Base-by-base conservation (phyloP, 2,888 invertebrate genomes). In the Erebia ligea region DNA sequence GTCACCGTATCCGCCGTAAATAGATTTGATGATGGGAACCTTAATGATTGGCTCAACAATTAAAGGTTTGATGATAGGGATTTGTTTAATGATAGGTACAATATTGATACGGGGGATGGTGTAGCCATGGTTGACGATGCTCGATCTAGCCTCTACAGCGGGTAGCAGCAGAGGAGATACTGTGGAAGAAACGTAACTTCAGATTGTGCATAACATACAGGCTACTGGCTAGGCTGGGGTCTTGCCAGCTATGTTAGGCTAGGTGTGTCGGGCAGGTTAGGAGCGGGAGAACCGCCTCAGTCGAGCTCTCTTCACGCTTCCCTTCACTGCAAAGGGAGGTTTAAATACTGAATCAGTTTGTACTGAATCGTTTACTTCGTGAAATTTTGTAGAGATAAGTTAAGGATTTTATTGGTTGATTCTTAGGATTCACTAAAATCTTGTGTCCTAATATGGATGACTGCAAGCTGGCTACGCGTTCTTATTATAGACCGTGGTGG, bases 71-170 rank as follows among this genome's bases (percentile, higher is more conserved):
- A 81, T 69, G 10, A 84, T 69, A 4, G 82, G 84, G n/a, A 80
- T 75, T 21, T 75, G 75, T 64, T 82, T 77, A 71, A 86, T 76
- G 11, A 84, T 82, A 10, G 83, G 78, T 15, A 82, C 78, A 34
- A 84, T 82, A 10, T 83, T 78, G 17, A 81, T 77, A 25, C 75
- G 80, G 52, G 86, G 86, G 69, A 88, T 72, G 67, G 84, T 78
- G 69, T 83, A 69, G 45, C 88, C 89, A 73, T 89, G 89, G 83
- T 89, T 86, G 76, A 90, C 75, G 72, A 84, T 67, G 78, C 81
- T 87, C 68, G 87, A 85, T 76, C 81, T 84, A 65, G 81, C 81
- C 45, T 84, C 84, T 17, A 82, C 84, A 52, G 84, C 76, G 58
- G 80, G 77, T 45, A 78, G 71, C 71, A 76, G 72, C 50, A 76